Evolutionary conservation across 2,888 invertebrate genomes (phyloP), one percentile per base, ranked within the genome.

Genomic region (Euproctis similis): DNA sequence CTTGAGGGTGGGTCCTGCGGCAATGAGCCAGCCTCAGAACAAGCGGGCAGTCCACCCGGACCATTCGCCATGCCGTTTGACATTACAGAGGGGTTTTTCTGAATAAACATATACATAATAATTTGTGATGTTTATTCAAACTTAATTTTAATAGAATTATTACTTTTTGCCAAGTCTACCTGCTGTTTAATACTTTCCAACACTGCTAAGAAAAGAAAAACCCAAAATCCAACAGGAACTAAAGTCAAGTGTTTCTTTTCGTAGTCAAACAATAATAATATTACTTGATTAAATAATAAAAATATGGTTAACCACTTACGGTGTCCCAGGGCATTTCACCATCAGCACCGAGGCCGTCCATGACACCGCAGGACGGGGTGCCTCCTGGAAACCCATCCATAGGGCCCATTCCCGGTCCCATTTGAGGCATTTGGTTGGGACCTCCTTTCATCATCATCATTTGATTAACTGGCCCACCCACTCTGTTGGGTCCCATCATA

Each of bases 261-360:
- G n/a, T n/a, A n/a, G 14, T 14, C 14, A 14, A 14, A 14, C 14
- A 14, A 4, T 14, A 19, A 19, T 8, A 19, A n/a, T 6, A 6
- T 19, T 19, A 19, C 3, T 19, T 19, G n/a, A 5, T 19, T 6
- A 19, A 5, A n/a, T 12, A 31, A 6, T 6, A 19, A 24, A 8
- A 14, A 6, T 14, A 19, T 19, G 8, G 6, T 18, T 16, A 13
- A 16, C 33, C 19, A 76, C 84, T 82, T 50, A 85, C 85, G 80
- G 82, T 82, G 76, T 85, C 84, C 85, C 85, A 85, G 67, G 85
- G 82, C 77, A 85, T 84, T 78, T 86, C 86, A 78, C 84, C 85
- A 77, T 85, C 85, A 78, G 82, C 82, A 77, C 84, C 84, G 80
- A 85, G 77, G 76, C 84, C 84, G 78, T 85, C 85, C 84, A 85